Conservation (phyloP, 2,113 vertebrate species). For the Podocnemis expansa region DNA sequence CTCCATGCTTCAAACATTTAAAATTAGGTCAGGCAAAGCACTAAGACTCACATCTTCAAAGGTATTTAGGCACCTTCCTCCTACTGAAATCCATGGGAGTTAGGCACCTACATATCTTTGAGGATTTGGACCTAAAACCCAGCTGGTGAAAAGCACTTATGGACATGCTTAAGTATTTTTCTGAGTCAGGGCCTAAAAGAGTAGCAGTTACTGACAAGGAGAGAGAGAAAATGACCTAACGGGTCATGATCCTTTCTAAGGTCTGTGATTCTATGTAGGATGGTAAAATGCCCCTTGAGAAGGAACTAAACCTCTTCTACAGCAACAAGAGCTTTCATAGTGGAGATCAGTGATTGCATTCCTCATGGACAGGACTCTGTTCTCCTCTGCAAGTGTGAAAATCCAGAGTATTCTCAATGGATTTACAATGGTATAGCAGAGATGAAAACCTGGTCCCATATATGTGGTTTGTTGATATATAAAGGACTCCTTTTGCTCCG, state of each 20-base stretch:
- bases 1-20: not conserved
- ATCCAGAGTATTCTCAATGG: not conserved
- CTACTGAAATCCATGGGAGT: not conserved
- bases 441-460: not conserved
- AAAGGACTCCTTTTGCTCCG: not conserved
- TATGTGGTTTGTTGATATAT: not conserved
- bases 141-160: not conserved
- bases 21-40: not conserved
- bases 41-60: not conserved
- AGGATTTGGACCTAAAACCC: not conserved
- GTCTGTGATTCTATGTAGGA: not conserved
- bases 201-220: rapidly evolving
- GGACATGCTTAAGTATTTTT: not conserved
- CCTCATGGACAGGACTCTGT: not conserved
- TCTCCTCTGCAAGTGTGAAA: not conserved
- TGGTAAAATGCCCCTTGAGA: not conserved
- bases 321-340: not conserved
- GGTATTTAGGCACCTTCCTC: not conserved
- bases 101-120: not conserved
- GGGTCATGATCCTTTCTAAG: rapidly evolving
- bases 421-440: not conserved
- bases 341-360: not conserved
- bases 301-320: not conserved
- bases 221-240: not conserved
- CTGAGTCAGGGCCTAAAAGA: not conserved